These are phyloP conservation scores for Ptychadena robeensis DNA, from an alignment of 2,797 vertebrate genomes.

Conservation along the genomic window DNA sequence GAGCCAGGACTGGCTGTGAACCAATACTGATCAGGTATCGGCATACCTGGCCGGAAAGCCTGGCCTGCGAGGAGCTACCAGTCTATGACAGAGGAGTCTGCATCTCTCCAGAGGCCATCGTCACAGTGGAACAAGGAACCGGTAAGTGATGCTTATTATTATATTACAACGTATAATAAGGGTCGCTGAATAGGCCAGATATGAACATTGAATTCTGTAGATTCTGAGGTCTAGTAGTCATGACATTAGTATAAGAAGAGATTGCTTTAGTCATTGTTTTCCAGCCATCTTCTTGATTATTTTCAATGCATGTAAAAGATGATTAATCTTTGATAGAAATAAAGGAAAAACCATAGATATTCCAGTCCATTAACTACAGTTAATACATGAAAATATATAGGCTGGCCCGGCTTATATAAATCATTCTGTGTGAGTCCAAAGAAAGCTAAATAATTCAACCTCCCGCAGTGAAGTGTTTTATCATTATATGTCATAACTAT, in stretches of 20 bases:
- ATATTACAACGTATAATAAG: not conserved
- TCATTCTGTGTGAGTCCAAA: not conserved
- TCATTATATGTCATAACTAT: too few relatives aligned
- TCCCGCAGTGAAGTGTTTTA: too few relatives aligned
- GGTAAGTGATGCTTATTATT: constrained; percentile 75
- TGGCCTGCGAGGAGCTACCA: constrained; percentile 91
- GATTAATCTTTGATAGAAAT: too few relatives aligned
- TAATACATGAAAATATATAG: too few relatives aligned
- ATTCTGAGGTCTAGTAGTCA: not conserved
- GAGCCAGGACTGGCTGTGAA: constrained; percentile 90
- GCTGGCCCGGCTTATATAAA: too few relatives aligned
- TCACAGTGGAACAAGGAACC: constrained; percentile 84
- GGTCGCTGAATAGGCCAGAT: not conserved
- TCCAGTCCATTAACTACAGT: too few relatives aligned
- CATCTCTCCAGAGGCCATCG: constrained; percentile 96
- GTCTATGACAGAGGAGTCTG: constrained; percentile 96
- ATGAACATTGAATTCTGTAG: not conserved
- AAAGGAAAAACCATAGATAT: not conserved
- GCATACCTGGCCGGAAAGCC: constrained; percentile 94
- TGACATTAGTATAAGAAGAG: not conserved
- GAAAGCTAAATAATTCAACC: not conserved
- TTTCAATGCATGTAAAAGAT: not conserved
- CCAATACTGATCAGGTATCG: constrained; percentile 92
- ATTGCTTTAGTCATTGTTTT: not conserved
- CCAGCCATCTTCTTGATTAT: not conserved